A percentile compares a stretch with the other conserved stretches of the same genome.
phyloP scores from a whole-genome alignment of 2,888 invertebrate species.

The Argyra leucocephala region DNA sequence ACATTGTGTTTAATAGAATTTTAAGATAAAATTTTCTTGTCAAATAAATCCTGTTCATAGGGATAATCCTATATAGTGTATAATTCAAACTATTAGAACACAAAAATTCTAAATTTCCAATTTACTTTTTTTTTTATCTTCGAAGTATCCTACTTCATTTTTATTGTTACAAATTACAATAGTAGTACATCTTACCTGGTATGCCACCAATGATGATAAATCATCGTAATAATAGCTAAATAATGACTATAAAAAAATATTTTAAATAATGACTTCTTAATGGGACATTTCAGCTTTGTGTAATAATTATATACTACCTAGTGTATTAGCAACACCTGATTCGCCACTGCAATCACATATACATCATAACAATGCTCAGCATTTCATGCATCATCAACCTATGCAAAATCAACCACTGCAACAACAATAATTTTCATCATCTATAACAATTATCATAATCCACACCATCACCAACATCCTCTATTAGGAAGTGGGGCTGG shows the following conservation, averaged over 20 bases:
- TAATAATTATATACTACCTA: slow-evolving; percentile 44
- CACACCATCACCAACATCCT: not conserved
- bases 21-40: too few relatives aligned
- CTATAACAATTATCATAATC: slow-evolving; percentile 16
- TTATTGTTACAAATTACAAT: too few relatives aligned
- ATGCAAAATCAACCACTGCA: slow-evolving; percentile 20
- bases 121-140: too few relatives aligned
- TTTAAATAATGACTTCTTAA: slow-evolving; percentile 32
- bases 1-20: too few relatives aligned
- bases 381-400: not conserved
- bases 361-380: slow-evolving; percentile 14
- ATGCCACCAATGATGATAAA: slow-evolving; percentile 44
- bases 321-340: slow-evolving; percentile 38
- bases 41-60: too few relatives aligned
- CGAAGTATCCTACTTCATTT: too few relatives aligned
- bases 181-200: slow-evolving; percentile 45
- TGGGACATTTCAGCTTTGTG: slow-evolving; percentile 52
- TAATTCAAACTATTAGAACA: too few relatives aligned
- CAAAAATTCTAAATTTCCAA: too few relatives aligned
- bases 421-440: slow-evolving; percentile 17
- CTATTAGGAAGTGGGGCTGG: slow-evolving; percentile 21
- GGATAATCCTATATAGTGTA: too few relatives aligned
- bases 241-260: slow-evolving; percentile 31
- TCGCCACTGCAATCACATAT: slow-evolving; percentile 42
- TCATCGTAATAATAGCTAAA: slow-evolving; percentile 20